Evolutionary conservation across 2,113 vertebrate species (phyloP), one percentile per base, ranked within the genome.

Genomic region (Callospermophilus lateralis): DNA sequence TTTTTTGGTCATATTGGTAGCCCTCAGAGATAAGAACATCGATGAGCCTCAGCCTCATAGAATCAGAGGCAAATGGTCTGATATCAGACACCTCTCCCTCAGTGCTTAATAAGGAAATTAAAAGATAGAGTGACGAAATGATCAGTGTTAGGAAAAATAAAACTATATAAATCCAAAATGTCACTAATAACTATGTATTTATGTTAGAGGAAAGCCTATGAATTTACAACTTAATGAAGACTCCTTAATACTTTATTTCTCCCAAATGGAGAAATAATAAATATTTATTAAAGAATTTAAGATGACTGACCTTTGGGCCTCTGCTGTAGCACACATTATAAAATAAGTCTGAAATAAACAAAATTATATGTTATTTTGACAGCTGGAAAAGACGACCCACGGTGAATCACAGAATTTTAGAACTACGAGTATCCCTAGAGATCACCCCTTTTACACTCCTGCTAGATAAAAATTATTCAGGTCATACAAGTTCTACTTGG

Each of bases 271-370:
- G 34, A 94, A 93, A 89, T 74, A 93, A 93, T 80, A 28, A 55
- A 34, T 92, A 73, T 65, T 61, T 81, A 79, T 87, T 58, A 94
- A 97, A 84, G 22, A 80, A 83, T 96, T 74, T 74, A 85, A 96
- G 70, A 94, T 84, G 55, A 98, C 98, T 97, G 96, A 99, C 99
- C 98, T 99, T 96, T 98, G 97, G 89, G 89, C 26, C 96, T 98
- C 97, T 97, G 97, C 97, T 94, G 97, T 84, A 86, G 73, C 96
- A 98, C 99, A 99, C 83, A 97, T 55, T 96, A 99, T 95, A 97
- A 98, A 89, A 86, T 98, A 98, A 58, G 97, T 98, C 99, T 99
- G 97, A 92, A 98, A 98, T 70, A 98, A 58, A 98, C 81, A 93
- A 37, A 51, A 96, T 81, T 72, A 84, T 89, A 78, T 55, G 26